Evolutionary conservation across 2,797 vertebrate genomes (phyloP), one percentile per base, ranked within the genome.

Genomic region (Onychomys torridus): DNA sequence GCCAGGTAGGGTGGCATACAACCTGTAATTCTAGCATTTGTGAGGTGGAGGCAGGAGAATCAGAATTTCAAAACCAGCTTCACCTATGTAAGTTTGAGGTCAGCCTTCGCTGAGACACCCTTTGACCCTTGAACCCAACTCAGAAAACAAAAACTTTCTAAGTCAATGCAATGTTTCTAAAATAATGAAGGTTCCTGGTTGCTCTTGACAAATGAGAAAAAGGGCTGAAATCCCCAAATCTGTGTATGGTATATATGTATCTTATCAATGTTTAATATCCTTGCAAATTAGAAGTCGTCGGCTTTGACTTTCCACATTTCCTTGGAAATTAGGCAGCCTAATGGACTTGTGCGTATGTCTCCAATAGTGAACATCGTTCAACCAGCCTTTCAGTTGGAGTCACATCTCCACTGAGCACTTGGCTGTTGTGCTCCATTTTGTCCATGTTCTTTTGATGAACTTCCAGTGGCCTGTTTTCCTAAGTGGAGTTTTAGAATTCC

Each of bases 271-370:
- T 91, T 88, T 89, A 81, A 52, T 19, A 75, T 75, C 11, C n/a
- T 87, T 84, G 9, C 55, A 65, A 79, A 84, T 79, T 90, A 79
- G 43, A 73, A 71, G 57, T 59, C n/a, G n/a, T n/a, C n/a, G n/a
- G n/a, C 21, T 57, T 63, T 63, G 6, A 27, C 61, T 81, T 81
- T 59, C 78, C 17, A 32, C 3, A 34, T 73, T 49, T 32, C 16
- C 34, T 77, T 85, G 37, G 37, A 61, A 89, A 90, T 82, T 83
- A 23, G 11, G 17, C 89, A 91, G 21, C 89, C n/a, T 84, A 89
- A 55, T 25, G 77, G 79, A 57, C 61, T 25, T 88, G 11, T 55
- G 27, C 37, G 14, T 84, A 46, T 93, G 32, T 32, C 14, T 94
- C 16, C 84, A 63, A 69, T 57, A 76, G 92, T 57, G 40, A 75